Evolutionary conservation across 1,140 invertebrate genomes (phyloP).

Genomic region (Helicorthomorpha holstii): DNA sequence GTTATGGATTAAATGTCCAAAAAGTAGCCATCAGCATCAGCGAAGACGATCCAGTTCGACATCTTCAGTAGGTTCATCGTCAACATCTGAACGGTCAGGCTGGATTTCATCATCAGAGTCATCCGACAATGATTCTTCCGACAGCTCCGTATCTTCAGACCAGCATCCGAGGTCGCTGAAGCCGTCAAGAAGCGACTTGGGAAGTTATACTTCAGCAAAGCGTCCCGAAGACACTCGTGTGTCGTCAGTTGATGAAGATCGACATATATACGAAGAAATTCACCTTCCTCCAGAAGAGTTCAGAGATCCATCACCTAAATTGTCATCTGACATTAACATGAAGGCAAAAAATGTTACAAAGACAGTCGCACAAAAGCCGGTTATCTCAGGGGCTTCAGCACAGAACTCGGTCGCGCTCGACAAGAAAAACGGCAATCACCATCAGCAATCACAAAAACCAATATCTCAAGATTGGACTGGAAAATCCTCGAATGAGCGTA

Average conservation of each 20-base stretch:
- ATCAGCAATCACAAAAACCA: not conserved
- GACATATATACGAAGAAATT: conserved; percentile 47
- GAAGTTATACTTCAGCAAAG: no score
- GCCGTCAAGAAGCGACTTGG: not conserved
- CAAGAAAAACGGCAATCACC: not conserved
- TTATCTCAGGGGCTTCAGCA: conserved; percentile 8
- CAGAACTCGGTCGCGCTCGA: conserved; percentile 5
- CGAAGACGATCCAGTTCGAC: no score
- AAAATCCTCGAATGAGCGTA: no score
- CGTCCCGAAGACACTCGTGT: not conserved
- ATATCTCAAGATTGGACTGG: no score
- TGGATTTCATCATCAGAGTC: conserved; percentile 20
- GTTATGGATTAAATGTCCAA: no score
- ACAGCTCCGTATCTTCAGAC: not conserved
- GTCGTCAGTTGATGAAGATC: not conserved
- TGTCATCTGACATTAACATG: conserved; percentile 16
- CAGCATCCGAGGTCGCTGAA: not conserved
- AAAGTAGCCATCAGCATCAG: no score
- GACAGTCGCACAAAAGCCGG: conserved; percentile 2
- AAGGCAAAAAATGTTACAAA: conserved; percentile 11
- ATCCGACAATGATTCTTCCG: not conserved
- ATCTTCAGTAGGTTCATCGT: conserved; percentile 24
- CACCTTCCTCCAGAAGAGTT: conserved; percentile 64
- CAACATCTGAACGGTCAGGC: conserved; percentile 27
- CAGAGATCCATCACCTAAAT: conserved; percentile 38